Evolutionary conservation across 2,888 invertebrate genomes (phyloP), one percentile per base, ranked within the genome.

Genomic region (Agriopis aurantiaria): DNA sequence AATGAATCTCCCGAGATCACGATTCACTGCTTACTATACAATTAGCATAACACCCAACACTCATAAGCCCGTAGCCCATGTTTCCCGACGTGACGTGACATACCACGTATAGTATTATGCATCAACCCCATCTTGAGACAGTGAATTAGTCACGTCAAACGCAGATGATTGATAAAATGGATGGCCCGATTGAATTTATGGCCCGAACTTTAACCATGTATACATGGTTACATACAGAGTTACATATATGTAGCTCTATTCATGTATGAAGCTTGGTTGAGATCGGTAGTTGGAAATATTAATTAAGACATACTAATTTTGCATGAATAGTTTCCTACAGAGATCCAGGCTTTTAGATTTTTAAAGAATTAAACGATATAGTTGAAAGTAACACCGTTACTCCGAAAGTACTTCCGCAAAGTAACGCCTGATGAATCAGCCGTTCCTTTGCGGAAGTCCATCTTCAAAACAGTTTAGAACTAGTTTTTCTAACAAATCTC

Each of bases 121-220:
- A 73, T 72, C 71, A 70, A 68, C 73, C 63, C 69, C 43, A 62
- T 62, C 62, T 62, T 71, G 71, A 72, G 73, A 72, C 69, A 67
- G 65, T 72, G 65, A 72, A 76, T 76, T 77, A 76, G 77, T 75
- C 77, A 75, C 73, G 77, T 75, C 73, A 74, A 64, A 65, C 65
- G 69, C 70, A 75, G 70, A 78, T 76, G 74, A 76, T 74, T 77
- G 77, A 75, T 75, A 75, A 74, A 75, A 71, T 62, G 48, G 68
- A 74, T 74, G 49, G 62, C 67, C 52, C n/a, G 55, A 60, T 60
- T 51, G 65, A 68, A 71, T 72, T 73, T 63, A 71, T 67, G 55
- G 52, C 56, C 43, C 23, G 8, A 61, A 62, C 45, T 53, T 49
- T 40, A 63, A 53, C 40, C 23, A 5, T 33, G 33, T 33, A 33